Conservation (phyloP, 2,888 invertebrate genomes). For the Harpalus rubripes region DNA sequence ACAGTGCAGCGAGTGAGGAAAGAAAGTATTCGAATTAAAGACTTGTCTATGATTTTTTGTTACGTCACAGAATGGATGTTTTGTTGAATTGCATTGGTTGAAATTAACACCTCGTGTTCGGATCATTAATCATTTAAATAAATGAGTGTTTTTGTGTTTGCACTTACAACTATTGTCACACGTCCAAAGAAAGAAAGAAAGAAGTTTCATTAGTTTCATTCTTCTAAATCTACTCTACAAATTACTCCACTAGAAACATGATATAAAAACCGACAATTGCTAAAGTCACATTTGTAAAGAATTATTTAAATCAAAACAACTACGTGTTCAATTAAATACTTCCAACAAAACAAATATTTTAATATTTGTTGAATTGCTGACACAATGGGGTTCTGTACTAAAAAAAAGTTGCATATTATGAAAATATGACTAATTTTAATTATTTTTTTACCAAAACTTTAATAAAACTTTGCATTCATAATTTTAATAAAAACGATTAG, state of each 20-base stretch:
- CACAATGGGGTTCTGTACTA: too few relatives aligned
- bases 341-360: too few relatives aligned
- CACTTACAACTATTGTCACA: conserved; percentile 29
- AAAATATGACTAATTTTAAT: too few relatives aligned
- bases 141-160: conserved; percentile 22
- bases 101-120: conserved; percentile 13
- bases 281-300: neutral
- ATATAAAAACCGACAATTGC: neutral
- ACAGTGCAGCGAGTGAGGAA: neutral
- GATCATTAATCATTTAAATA: conserved; percentile 33
- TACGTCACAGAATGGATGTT: neutral
- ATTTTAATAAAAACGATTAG: too few relatives aligned
- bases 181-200: conserved; percentile 32
- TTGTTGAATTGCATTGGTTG: neutral
- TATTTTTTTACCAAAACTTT: too few relatives aligned
- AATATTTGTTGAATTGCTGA: too few relatives aligned
- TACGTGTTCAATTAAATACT: too few relatives aligned
- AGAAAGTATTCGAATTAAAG: neutral
- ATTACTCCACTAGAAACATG: conserved; percentile 16
- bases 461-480: too few relatives aligned
- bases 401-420: too few relatives aligned
- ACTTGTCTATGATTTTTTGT: neutral
- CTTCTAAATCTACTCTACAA: conserved; percentile 24
- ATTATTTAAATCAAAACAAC: neutral
- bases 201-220: conserved; percentile 23